phyloP scores from a whole-genome alignment of 2,797 vertebrate genomes.

The Nothura maculosa region DNA sequence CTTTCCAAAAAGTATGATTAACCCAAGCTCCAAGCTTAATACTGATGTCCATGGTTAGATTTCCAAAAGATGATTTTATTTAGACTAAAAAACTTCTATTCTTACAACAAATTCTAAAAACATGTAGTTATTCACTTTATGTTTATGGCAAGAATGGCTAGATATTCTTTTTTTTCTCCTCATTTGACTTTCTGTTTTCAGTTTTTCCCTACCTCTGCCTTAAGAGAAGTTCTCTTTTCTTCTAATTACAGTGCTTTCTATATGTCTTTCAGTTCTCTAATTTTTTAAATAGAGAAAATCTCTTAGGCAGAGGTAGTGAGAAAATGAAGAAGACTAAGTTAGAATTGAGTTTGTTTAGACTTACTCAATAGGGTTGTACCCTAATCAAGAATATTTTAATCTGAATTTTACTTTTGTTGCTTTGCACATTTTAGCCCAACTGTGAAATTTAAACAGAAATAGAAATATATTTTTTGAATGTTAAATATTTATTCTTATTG shows the following conservation, averaged over 20 bases:
- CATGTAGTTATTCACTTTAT: background rate
- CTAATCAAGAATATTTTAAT: background rate
- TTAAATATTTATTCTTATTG: background rate
- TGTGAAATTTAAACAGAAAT: background rate
- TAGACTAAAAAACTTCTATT: background rate
- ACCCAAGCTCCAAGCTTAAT: background rate
- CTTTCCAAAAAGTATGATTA: background rate
- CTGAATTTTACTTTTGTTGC: background rate
- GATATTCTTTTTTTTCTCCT: background rate
- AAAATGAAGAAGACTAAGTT: background rate
- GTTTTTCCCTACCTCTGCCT: no score
- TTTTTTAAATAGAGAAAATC: no score
- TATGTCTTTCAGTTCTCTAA: no score
- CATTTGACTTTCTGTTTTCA: no score
- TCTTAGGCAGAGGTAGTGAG: background rate
- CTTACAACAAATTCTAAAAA: background rate
- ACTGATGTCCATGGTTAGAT: background rate
- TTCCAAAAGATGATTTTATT: background rate
- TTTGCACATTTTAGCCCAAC: background rate
- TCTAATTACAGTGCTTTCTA: no score
- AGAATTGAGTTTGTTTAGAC: background rate
- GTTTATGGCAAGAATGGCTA: background rate
- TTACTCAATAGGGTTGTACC: background rate
- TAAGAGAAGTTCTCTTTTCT: no score
- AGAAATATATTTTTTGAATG: background rate